Base-by-base conservation (phyloP, 2,888 invertebrate species). In the Lamproptera curius region DNA sequence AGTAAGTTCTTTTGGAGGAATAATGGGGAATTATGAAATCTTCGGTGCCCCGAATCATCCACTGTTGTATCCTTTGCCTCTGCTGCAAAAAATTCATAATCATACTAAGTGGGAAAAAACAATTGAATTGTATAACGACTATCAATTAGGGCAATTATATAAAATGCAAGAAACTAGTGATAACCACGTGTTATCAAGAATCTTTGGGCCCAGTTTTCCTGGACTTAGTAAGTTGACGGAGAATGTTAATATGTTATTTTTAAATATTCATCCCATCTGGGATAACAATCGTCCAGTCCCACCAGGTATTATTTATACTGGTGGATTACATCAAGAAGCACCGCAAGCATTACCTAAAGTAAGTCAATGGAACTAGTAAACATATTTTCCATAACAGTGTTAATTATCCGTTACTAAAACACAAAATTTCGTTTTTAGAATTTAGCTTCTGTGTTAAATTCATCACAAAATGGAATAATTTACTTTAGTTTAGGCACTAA, bases 401-500 rank as follows among this genome's bases (percentile, higher is more conserved):
- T 23, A 6, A n/a, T n/a, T n/a, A n/a, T n/a, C n/a, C n/a, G n/a
- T n/a, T n/a, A 10, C 6, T 5, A 28, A 28, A 28, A 28, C 28
- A 28, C n/a, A 28, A 10, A 10, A 11, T 20, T 42, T n/a, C 34
- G 33, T 2, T 59, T 62, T 11, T 53, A 83, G 79, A 73, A 76
- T 17, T 53, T 85, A 0, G 65, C 80, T 58, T 46, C 55, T 0
- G 79, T 71, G 50, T 52, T 86, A 4, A 77, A 83, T 48, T 64
- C 65, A 0, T 77, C 84, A 2, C 63, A 66, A 20, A 57, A 73
- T 16, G 87, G 85, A 0, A 78, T 83, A 0, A 73, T 88, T 15
- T 82, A 77, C 52, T 68, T 88, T 33, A 86, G 85, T 57, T 70
- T 85, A 50, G 88, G 86, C 1, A 76, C 83, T 1, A 80, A 77